Conservation (phyloP, 2,888 invertebrate genomes). For the Gari tellinella region DNA sequence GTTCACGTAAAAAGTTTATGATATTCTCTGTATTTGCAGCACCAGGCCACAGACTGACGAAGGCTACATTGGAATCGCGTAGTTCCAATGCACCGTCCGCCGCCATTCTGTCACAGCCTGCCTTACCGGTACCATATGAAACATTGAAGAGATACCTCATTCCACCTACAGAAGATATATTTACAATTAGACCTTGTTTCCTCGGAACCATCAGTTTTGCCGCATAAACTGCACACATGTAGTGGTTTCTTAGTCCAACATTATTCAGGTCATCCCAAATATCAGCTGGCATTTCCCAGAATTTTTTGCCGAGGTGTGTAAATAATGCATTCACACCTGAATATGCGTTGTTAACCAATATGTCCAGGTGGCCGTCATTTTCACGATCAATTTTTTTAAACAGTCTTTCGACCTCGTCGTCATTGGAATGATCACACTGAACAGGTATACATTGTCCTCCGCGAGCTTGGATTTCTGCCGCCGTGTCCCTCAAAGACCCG, state of each 20-base stretch:
- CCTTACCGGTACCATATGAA: constrained; percentile 85
- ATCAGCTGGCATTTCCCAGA: too few species aligned
- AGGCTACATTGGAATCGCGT: constrained; percentile 84
- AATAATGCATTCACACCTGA: constrained; percentile 80
- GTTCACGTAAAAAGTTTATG: too few species aligned
- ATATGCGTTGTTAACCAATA: too few species aligned
- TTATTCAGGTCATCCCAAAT: constrained; percentile 84
- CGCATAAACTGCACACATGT: constrained; percentile 84
- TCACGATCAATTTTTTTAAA: too few species aligned
- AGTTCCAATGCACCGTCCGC: constrained; percentile 84
- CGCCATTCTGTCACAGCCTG: constrained; percentile 85
- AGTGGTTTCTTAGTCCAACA: constrained; percentile 85
- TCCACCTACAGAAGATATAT: constrained; percentile 84
- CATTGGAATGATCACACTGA: too few species aligned
- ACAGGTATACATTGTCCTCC: constrained; percentile 83
- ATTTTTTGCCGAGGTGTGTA: constrained; percentile 74
- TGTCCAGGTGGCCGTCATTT: too few species aligned
- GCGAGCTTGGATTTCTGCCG: constrained; percentile 68
- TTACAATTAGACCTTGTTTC: too few species aligned
- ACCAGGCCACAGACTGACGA: too few species aligned
- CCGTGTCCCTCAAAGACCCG: constrained; percentile 54
- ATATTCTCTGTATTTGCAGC: constrained; percentile 83
- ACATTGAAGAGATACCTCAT: constrained; percentile 84
- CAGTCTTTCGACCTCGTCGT: too few species aligned
- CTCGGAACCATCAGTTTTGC: constrained; percentile 84